Percentiles rank a stretch among this genome's conserved stretches.
phyloP scores from a whole-genome alignment of 2,797 vertebrate genomes.

The Spinibarbus caldwelli region DNA sequence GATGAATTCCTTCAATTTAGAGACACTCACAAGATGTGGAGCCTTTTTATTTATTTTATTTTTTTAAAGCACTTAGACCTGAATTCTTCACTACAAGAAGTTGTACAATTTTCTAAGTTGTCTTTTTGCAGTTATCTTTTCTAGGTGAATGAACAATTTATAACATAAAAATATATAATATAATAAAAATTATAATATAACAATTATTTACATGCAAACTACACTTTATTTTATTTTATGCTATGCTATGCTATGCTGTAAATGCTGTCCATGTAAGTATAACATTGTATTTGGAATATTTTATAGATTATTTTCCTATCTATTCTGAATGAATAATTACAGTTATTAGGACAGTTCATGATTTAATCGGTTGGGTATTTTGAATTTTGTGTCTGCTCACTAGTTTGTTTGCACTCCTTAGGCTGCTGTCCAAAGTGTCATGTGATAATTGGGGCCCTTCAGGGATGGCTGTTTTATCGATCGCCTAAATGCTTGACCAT shows the following conservation, averaged over 20 bases:
- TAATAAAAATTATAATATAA: neutral
- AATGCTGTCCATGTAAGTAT: neutral
- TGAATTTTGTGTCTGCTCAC: neutral
- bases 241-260: too few relatives aligned
- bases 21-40: neutral
- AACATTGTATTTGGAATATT: neutral
- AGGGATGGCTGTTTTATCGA: constrained; percentile 48
- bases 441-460: constrained; percentile 53
- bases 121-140: neutral
- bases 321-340: neutral
- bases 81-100: neutral
- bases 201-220: neutral
- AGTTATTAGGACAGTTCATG: neutral
- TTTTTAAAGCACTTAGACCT: neutral
- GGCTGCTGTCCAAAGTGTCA: constrained; percentile 15
- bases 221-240: neutral
- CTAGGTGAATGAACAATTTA: neutral
- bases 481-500: constrained; percentile 37
- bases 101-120: neutral
- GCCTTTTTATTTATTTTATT: too few relatives aligned
- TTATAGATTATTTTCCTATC: neutral
- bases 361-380: neutral
- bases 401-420: constrained; percentile 12
- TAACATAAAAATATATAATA: neutral
- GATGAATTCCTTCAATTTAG: constrained; percentile 19